These are phyloP conservation scores for Craniophora ligustri DNA, from an alignment of 2,888 invertebrate species.

Conservation along the genomic window DNA sequence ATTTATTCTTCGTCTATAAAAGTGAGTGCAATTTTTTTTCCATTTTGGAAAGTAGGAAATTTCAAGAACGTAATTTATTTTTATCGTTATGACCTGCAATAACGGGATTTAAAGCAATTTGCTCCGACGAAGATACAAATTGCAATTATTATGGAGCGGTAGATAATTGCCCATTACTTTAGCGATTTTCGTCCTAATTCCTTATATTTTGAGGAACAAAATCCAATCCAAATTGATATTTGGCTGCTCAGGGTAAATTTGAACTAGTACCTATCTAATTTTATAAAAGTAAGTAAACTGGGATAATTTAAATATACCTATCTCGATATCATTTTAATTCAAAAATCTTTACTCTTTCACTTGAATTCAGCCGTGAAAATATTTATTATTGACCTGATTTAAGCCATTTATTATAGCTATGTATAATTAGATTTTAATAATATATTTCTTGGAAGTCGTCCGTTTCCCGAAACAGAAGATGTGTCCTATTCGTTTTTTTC, in stretches of 20 bases:
- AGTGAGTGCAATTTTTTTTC: conserved; percentile 17
- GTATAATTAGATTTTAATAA: too few relatives aligned
- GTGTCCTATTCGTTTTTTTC: too few relatives aligned
- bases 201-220: conserved; percentile 32
- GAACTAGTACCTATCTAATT: not conserved
- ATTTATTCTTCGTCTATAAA: conserved; percentile 17
- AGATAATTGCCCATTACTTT: conserved; percentile 61
- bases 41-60: conserved; percentile 47
- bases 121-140: conserved; percentile 59
- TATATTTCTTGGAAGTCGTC: too few relatives aligned
- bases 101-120: conserved; percentile 65
- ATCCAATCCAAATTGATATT: conserved; percentile 26
- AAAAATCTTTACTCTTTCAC: too few relatives aligned
- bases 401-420: too few relatives aligned
- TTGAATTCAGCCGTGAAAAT: too few relatives aligned
- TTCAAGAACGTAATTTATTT: conserved; percentile 64
- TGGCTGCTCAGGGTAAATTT: conserved; percentile 9
- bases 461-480: too few relatives aligned
- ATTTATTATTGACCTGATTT: too few relatives aligned
- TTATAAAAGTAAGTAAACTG: not conserved
- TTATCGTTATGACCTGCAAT: conserved; percentile 67
- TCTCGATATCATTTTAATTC: too few relatives aligned
- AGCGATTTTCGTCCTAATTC: conserved; percentile 51
- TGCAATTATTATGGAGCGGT: conserved; percentile 60
- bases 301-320: not conserved